Evolutionary conservation across 2,888 invertebrate species (phyloP).

Genomic region (Coremacera marginata): DNA sequence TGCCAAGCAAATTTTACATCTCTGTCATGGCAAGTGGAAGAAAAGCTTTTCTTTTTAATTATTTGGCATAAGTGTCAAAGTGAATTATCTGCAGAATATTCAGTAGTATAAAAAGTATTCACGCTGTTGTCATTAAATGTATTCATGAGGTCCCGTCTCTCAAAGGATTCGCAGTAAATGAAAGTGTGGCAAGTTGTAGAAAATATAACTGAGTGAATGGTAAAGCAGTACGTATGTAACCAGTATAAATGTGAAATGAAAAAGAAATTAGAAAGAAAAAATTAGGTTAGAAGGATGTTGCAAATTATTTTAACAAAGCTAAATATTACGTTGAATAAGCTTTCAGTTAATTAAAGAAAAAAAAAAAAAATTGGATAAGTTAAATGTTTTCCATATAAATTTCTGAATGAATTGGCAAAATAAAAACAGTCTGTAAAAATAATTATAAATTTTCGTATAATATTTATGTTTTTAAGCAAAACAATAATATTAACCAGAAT

Average conservation of each 20-base stretch:
- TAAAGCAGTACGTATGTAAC: neutral
- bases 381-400: too few species aligned
- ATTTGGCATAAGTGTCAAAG: constrained; percentile 38
- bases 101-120: constrained; percentile 26
- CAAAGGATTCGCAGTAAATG: constrained; percentile 29
- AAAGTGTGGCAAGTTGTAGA: constrained; percentile 1
- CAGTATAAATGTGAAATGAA: neutral
- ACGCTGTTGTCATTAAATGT: constrained; percentile 24
- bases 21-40: neutral
- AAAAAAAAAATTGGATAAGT: neutral
- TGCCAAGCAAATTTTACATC: neutral
- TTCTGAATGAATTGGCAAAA: too few species aligned
- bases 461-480: too few species aligned
- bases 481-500: too few species aligned
- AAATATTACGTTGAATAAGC: too few species aligned
- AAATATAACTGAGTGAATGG: neutral
- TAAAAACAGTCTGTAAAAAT: too few species aligned
- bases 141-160: constrained; percentile 25
- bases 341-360: too few species aligned
- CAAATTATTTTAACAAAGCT: too few species aligned
- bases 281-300: neutral
- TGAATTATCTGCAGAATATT: constrained; percentile 36
- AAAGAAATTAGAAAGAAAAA: neutral
- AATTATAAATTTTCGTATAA: too few species aligned
- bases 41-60: constrained; percentile 28